A percentile compares a stretch with the other conserved stretches of the same genome.
Evolutionary conservation across 2,797 vertebrate species (phyloP).

Genomic region (Delichon dasypus): DNA sequence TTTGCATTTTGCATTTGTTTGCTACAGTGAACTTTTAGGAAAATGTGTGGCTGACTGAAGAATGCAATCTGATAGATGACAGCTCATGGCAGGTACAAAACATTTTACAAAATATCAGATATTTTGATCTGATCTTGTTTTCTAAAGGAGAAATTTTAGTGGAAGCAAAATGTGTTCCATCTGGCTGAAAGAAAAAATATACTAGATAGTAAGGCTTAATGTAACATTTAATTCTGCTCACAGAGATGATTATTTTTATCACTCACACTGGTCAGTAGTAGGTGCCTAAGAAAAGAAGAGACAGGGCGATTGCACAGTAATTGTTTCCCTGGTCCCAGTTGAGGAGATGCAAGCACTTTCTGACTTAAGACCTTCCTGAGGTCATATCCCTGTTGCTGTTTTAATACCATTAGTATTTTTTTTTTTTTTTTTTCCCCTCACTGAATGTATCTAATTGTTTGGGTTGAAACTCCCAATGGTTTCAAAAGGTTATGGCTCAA

Average conservation of each 20-base stretch:
- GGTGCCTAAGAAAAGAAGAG: not conserved
- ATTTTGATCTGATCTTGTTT: not conserved
- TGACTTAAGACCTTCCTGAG: not conserved
- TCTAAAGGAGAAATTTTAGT: not conserved
- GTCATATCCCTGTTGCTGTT: not conserved
- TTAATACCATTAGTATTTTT: conserved; percentile 4
- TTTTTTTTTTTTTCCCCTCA: no score
- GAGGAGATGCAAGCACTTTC: not conserved
- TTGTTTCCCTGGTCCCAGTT: not conserved
- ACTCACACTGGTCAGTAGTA: not conserved
- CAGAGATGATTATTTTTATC: not conserved
- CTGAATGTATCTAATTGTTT: conserved; percentile 19
- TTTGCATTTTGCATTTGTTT: not conserved
- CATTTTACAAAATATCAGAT: not conserved
- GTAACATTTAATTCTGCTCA: not conserved
- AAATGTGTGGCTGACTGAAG: not conserved
- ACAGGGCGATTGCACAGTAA: not conserved
- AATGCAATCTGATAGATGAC: not conserved
- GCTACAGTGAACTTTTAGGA: not conserved
- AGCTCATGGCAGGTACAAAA: not conserved
- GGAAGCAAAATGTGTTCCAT: not conserved
- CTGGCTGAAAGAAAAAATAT: not conserved
- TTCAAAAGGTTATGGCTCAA: conserved; percentile 37
- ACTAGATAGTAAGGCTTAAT: not conserved
- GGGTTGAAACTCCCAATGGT: not conserved